Evolutionary conservation across 2,888 invertebrate species (phyloP), one percentile per base, ranked within the genome.

Genomic region (Harmothoe impar): DNA sequence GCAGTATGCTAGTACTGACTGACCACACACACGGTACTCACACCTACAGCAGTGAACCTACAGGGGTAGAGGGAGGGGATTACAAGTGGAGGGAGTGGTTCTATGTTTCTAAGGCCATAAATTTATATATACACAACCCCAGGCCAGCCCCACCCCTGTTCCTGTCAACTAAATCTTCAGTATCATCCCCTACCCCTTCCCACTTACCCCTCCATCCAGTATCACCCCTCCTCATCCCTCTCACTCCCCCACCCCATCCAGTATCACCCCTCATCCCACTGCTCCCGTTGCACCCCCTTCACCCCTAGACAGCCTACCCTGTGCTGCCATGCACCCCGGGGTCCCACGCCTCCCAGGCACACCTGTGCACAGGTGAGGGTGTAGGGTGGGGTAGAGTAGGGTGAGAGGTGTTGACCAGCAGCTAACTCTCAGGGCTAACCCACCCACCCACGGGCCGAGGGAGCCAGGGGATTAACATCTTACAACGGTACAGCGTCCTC

Each of bases 401-500:
- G n/a, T 62, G 7, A n/a, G n/a, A 62, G 23, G 62, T 62, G 20
- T 62, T 62, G 62, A 62, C 20, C n/a, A n/a, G n/a, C 62, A 20
- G 62, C n/a, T n/a, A 62, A 20, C 62, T n/a, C 62, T 62, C 62
- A 43, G 43, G 43, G 10, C 43, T 10, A 7, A 43, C 43, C 43
- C 43, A 62, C 62, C 23, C 62, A 62, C 62, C 62, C 12, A 62
- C n/a, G 62, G 23, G 23, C 20, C 62, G 3, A 20, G 62, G 33
- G 68, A 29, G 68, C 7, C 25, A 29, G 78, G 35, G 78, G 78
- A 78, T 78, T 78, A 78, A 29, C 17, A 20, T 29, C 78, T 78
- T 78, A 78, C 33, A 78, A 78, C 78, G 78, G 78, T 35, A 78
- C 31, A 78, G 20, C 78, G 78, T 20, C 12, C n/a, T 20, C 62